These are phyloP conservation scores for Tipula unca DNA, from an alignment of 2,888 invertebrate genomes.

Conservation along the genomic window DNA sequence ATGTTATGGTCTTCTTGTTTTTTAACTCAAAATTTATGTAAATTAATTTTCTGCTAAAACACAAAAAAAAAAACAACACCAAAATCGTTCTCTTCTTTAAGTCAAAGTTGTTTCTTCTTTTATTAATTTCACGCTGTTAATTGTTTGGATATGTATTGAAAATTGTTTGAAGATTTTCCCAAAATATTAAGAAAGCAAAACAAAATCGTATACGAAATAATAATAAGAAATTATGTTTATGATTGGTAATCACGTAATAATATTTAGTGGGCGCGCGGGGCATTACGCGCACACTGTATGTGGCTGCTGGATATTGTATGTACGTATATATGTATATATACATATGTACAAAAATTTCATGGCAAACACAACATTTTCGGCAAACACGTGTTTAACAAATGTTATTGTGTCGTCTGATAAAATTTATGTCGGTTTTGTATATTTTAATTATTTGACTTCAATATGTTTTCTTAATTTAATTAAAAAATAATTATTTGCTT, in stretches of 20 bases:
- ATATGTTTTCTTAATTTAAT: neutral
- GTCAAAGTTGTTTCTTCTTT: neutral
- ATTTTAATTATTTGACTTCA: neutral
- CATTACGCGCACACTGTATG: neutral
- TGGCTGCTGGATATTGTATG: too few species aligned
- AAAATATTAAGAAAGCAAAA: neutral
- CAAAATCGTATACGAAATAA: neutral
- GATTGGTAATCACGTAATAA: neutral
- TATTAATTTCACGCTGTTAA: neutral
- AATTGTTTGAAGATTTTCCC: neutral
- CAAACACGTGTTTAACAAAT: neutral
- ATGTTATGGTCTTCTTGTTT: neutral
- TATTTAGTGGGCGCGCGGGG: neutral
- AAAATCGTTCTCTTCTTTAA: neutral
- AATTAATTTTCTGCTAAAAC: neutral
- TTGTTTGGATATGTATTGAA: neutral
- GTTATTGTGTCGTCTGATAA: neutral
- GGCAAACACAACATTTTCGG: neutral
- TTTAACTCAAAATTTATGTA: neutral
- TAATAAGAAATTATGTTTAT: neutral
- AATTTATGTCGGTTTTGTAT: neutral
- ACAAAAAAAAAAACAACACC: neutral
- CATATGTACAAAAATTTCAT: neutral
- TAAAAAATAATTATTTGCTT: neutral
- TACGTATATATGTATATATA: neutral